Conservation (phyloP, 2,888 invertebrate genomes). For the Patella pellucida region DNA sequence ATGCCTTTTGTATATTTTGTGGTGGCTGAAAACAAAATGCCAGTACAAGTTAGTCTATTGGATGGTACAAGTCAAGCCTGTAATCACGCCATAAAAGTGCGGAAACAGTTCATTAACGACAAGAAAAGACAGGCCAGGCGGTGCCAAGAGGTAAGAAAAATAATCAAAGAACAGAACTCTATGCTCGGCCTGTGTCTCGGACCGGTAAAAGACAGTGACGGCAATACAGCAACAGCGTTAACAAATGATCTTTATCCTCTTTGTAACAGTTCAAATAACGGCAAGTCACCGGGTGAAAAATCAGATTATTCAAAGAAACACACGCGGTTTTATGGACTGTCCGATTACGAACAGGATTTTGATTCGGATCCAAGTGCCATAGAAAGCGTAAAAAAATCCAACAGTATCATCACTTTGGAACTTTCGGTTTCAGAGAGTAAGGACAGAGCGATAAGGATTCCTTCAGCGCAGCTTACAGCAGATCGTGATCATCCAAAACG, state of each 20-base stretch:
- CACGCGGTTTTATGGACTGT: background rate
- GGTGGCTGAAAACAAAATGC: background rate
- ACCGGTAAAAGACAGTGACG: background rate
- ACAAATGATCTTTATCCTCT: background rate
- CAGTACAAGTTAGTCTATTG: background rate
- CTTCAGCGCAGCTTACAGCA: background rate
- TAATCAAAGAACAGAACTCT: background rate
- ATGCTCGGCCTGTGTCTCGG: background rate
- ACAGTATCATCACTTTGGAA: background rate
- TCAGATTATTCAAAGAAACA: background rate
- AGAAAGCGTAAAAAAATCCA: background rate
- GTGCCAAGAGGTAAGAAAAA: background rate
- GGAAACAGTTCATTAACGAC: background rate
- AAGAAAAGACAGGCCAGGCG: background rate
- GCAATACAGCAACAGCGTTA: background rate
- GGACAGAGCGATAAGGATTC: background rate
- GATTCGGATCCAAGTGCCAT: background rate
- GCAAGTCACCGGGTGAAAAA: background rate
- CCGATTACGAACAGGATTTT: background rate
- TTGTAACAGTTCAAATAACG: background rate
- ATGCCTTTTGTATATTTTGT: conserved; percentile 8
- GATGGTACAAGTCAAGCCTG: background rate
- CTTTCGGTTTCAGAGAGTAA: background rate
- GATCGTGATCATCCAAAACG: background rate
- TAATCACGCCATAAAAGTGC: background rate